These are phyloP conservation scores for Scytalopus superciliaris DNA, from an alignment of 2,113 vertebrate genomes.

Conservation along the genomic window DNA sequence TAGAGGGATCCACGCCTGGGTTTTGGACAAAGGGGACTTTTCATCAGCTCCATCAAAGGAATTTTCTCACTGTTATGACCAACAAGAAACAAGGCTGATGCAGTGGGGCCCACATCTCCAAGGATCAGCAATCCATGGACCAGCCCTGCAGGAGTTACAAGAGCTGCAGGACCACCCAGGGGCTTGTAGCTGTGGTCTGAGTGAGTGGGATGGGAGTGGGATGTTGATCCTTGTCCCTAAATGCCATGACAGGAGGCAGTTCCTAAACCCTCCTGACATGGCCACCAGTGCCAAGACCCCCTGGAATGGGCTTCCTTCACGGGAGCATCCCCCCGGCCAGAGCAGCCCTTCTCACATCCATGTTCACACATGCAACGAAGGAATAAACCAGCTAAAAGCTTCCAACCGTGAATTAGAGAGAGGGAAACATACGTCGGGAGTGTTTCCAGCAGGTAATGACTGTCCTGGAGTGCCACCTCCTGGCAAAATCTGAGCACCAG, in stretches of 20 bases:
- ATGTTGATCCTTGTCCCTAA: rapidly evolving
- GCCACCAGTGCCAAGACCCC: neutral
- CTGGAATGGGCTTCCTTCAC: neutral
- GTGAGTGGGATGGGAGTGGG: rapidly evolving
- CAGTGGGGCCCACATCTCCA: rapidly evolving
- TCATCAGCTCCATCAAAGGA: rapidly evolving
- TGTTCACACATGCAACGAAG: rapidly evolving
- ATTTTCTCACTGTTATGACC: neutral
- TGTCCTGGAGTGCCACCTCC: conserved; percentile 19
- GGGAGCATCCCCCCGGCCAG: neutral
- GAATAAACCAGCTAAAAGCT: neutral
- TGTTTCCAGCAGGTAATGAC: rapidly evolving
- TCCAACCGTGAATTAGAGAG: rapidly evolving
- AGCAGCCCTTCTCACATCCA: neutral
- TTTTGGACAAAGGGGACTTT: neutral
- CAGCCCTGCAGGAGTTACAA: neutral
- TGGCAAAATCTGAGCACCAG: neutral
- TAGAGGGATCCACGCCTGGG: neutral
- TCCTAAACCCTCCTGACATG: neutral
- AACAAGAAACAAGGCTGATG: neutral
- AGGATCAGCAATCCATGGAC: neutral
- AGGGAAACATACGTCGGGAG: rapidly evolving
- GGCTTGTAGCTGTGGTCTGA: neutral
- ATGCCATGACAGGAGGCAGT: neutral
- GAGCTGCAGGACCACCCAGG: neutral